Conservation (phyloP, 92 coral and sea anemone species). For the Galaxea fascicularis region DNA sequence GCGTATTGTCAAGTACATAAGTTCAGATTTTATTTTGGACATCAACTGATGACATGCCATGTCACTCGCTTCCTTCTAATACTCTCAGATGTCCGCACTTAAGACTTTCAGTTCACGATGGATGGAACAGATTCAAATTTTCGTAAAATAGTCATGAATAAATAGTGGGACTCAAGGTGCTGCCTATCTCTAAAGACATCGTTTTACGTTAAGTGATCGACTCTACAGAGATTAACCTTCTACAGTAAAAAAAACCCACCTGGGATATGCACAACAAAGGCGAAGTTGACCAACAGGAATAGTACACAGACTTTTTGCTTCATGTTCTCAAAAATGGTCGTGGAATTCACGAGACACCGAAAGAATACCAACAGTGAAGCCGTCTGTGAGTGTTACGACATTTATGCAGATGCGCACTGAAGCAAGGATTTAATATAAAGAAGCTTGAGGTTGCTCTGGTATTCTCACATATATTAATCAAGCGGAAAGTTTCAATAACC, state of each 20-base stretch:
- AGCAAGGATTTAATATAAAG: slow-evolving; percentile 22
- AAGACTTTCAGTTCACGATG: neutral
- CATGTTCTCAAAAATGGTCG: slow-evolving; percentile 8
- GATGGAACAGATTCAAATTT: neutral
- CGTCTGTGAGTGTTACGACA: slow-evolving; percentile 31
- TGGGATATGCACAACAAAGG: slow-evolving; percentile 2
- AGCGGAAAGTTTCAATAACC: slow-evolving; percentile 48
- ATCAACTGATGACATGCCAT: neutral
- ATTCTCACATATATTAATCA: slow-evolving; percentile 39
- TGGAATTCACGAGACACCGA: slow-evolving; percentile 31
- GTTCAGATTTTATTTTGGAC: no score
- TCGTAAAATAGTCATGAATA: neutral
- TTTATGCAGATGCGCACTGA: slow-evolving; percentile 55
- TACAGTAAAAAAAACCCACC: slow-evolving; percentile 15
- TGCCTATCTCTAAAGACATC: neutral
- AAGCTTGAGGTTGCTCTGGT: slow-evolving; percentile 34
- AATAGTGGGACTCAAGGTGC: neutral
- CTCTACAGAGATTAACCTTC: neutral
- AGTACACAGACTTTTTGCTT: slow-evolving; percentile 9
- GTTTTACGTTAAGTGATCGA: slow-evolving; percentile 10
- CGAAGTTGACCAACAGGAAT: slow-evolving; percentile 9
- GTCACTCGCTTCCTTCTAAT: neutral
- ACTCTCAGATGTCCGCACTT: neutral
- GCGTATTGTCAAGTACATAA: neutral
- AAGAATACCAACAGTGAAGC: slow-evolving; percentile 31